phyloP scores from a whole-genome alignment of 2,797 vertebrate genomes.

The Sebastes variabilis region DNA sequence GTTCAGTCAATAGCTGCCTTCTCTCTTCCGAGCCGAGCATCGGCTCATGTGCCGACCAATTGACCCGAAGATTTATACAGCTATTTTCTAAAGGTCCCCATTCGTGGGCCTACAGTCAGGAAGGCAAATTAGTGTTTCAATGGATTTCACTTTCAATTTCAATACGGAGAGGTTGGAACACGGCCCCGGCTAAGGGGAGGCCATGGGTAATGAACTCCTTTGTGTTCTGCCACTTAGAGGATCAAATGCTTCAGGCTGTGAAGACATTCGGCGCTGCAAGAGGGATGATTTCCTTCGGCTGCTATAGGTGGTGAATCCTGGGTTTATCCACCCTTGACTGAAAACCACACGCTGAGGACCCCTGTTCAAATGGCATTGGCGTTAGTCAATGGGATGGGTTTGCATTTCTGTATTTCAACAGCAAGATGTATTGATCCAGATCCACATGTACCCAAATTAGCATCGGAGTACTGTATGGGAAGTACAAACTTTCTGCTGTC shows the following conservation, averaged over 20 bases:
- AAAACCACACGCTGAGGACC: neutral
- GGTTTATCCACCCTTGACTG: slow-evolving; percentile 6
- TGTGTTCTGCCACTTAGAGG: slow-evolving; percentile 60
- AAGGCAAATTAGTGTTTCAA: slow-evolving; percentile 71
- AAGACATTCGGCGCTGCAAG: slow-evolving; percentile 44
- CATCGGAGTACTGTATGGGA: neutral
- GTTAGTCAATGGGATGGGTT: neutral
- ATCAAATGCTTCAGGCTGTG: slow-evolving; percentile 59
- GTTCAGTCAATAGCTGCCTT: slow-evolving; percentile 49
- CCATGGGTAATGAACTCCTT: slow-evolving; percentile 66
- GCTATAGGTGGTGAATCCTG: slow-evolving; percentile 22
- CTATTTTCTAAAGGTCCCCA: slow-evolving; percentile 70
- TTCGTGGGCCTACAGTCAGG: slow-evolving; percentile 58
- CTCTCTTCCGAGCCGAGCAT: slow-evolving; percentile 38
- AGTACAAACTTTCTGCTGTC: neutral
- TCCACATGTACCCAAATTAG: neutral
- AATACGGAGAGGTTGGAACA: slow-evolving; percentile 66
- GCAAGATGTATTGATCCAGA: neutral
- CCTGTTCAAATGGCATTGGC: neutral
- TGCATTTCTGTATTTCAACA: neutral
- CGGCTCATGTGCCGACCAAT: slow-evolving; percentile 62
- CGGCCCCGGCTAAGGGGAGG: slow-evolving; percentile 39
- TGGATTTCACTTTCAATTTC: slow-evolving; percentile 75
- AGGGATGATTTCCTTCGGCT: slow-evolving; percentile 29
- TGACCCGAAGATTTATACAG: slow-evolving; percentile 76